A percentile compares a stretch with the other conserved stretches of the same genome.
These are phyloP conservation scores for Galerucella pusilla DNA, from an alignment of 2,888 invertebrate genomes.

Conservation along the genomic window DNA sequence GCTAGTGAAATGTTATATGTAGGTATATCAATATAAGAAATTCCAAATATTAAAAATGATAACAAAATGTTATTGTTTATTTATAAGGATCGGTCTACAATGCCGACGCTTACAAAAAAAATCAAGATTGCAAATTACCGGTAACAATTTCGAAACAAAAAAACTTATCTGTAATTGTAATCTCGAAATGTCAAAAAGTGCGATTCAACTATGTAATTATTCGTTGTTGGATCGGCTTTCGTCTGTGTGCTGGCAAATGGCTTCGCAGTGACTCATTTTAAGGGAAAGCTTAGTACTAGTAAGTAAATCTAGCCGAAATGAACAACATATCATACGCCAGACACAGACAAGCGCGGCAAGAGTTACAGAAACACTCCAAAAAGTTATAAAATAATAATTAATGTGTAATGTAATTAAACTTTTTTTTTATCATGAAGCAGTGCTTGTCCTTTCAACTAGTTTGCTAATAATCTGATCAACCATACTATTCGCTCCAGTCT, in stretches of 20 bases:
- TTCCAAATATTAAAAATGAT: constrained; percentile 11
- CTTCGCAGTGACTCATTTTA: constrained; percentile 31
- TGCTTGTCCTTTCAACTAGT: too few species aligned
- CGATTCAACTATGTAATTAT: constrained; percentile 15
- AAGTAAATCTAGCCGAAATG: constrained; percentile 28
- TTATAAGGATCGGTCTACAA: constrained; percentile 48
- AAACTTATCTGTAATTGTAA: constrained; percentile 38
- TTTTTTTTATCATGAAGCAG: not conserved
- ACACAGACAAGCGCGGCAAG: constrained; percentile 58
- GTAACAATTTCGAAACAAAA: constrained; percentile 31
- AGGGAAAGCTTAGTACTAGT: constrained; percentile 26
- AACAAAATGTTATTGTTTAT: constrained; percentile 1
- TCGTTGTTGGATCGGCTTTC: constrained; percentile 23
- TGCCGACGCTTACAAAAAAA: constrained; percentile 53
- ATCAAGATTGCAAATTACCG: constrained; percentile 32
- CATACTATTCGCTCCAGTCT: too few species aligned
- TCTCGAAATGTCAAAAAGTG: constrained; percentile 32
- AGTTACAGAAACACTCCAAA: constrained; percentile 52
- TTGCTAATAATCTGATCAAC: too few species aligned
- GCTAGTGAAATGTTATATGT: constrained; percentile 6
- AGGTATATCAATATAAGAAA: constrained; percentile 15
- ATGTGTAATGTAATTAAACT: constrained; percentile 22
- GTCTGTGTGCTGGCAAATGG: constrained; percentile 56
- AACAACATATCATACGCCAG: constrained; percentile 64
- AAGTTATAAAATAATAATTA: constrained; percentile 39